Evolutionary conservation across 2,113 vertebrate genomes (phyloP), one percentile per base, ranked within the genome.

Genomic region (Triplophysa tibetana): DNA sequence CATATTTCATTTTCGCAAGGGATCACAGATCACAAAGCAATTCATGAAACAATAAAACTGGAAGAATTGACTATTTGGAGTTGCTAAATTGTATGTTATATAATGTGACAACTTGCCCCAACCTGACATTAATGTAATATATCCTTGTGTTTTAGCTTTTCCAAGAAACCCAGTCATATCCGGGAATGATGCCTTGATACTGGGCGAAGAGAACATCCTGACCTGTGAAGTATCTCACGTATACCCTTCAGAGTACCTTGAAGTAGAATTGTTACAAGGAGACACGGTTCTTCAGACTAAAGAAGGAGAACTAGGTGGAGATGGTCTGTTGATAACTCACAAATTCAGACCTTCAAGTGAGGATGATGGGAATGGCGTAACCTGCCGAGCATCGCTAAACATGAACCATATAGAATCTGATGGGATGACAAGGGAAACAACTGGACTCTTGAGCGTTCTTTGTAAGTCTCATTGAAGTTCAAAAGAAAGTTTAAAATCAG

Each of bases 161-260:
- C 89, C 88, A 14, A 86, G 83, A 7, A 85, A 68, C 66, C 93
- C 91, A 4, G 78, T 86, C 41, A 80, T 93, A 70, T 41, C n/a
- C 1, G 88, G 89, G 16, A 70, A 85, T 33, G 83, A 87, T 19
- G 61, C 8, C 0, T 41, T 92, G 75, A 74, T 78, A 3, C 17
- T 82, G 52, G 88, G 88, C 23, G 17, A 52, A 67, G 75, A 78
- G 58, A 85, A 72, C 2, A 54, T 4, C 0, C 78, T 93, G 63
- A 86, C 70, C 70, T 94, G 93, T 48, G 17, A 58, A 33, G 88
- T 91, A 14, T 62, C 58, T 1, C 73, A 80, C 0, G 9, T 88
- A 2, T 85, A 87, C 77, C 90, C 92, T 0, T 1, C 79, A 0
- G 84, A 88, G 56, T 21, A 21, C 3, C 61, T 92, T 58, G 78